Conservation (phyloP, 2,888 invertebrate genomes). For the Dorcus parallelipipedus region DNA sequence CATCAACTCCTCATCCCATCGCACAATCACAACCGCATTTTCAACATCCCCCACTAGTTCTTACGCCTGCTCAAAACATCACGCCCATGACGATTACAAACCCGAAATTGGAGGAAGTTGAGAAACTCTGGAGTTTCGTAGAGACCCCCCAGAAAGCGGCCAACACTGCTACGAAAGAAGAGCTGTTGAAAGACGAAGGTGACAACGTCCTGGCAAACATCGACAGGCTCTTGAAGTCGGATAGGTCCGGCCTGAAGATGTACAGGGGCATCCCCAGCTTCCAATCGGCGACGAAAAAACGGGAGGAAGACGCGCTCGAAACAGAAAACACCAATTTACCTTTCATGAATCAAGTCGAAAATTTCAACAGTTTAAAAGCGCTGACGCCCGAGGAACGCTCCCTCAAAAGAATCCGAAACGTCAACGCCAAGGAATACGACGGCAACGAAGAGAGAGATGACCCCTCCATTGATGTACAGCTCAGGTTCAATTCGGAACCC, state of each 20-base stretch:
- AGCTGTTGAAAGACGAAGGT: slow-evolving; percentile 9
- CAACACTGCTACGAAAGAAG: slow-evolving; percentile 7
- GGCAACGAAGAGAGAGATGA: neutral
- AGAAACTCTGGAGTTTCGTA: slow-evolving; percentile 11
- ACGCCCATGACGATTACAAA: neutral
- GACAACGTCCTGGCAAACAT: slow-evolving; percentile 16
- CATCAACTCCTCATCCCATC: neutral
- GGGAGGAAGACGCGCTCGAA: neutral
- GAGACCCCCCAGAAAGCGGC: slow-evolving; percentile 6
- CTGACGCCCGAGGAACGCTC: neutral
- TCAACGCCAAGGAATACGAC: neutral
- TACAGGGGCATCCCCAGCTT: neutral
- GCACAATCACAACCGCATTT: neutral
- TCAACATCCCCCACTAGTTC: neutral
- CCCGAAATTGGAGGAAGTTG: slow-evolving; percentile 1
- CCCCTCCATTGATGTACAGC: neutral
- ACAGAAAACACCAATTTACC: neutral
- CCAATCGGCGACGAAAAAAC: neutral
- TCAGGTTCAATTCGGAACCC: slow-evolving; percentile 6
- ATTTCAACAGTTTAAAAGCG: too few relatives aligned
- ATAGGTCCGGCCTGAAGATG: slow-evolving; percentile 13
- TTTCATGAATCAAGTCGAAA: neutral
- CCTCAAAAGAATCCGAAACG: neutral
- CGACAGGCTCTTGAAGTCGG: slow-evolving; percentile 13
- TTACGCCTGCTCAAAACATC: neutral